Evolutionary conservation across 2,888 invertebrate species (phyloP).

Genomic region (Horisme vitalbata): DNA sequence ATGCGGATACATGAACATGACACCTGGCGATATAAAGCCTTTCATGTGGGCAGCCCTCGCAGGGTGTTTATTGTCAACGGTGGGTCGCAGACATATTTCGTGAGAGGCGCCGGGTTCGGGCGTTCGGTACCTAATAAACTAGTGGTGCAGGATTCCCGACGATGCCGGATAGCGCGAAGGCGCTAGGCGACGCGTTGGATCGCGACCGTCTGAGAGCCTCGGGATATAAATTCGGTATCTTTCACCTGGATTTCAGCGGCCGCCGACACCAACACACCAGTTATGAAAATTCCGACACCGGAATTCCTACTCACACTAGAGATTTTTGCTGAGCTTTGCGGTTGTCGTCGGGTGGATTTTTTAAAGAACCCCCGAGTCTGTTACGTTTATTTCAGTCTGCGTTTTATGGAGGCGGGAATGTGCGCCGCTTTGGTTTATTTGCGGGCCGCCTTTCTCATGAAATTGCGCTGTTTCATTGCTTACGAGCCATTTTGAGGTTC

Average conservation of each 20-base stretch:
- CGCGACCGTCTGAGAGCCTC: conserved; percentile 56
- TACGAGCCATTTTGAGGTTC: conserved; percentile 75
- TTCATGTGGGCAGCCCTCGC: conserved; percentile 56
- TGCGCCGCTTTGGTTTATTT: conserved; percentile 78
- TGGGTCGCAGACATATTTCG: conserved; percentile 59
- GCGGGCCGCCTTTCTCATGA: conserved; percentile 76
- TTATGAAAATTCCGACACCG: conserved; percentile 80
- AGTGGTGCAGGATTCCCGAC: conserved; percentile 48
- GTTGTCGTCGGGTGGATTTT: conserved; percentile 72
- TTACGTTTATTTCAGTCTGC: conserved; percentile 77
- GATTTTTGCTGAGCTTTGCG: conserved; percentile 77
- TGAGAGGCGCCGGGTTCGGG: conserved; percentile 41
- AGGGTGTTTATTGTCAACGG: conserved; percentile 62
- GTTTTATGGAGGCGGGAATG: conserved; percentile 79
- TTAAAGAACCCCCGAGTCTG: conserved; percentile 71
- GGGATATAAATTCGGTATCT: conserved; percentile 68
- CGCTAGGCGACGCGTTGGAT: conserved; percentile 37
- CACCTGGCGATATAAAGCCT: conserved; percentile 64
- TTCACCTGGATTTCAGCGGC: conserved; percentile 64
- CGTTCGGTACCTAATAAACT: conserved; percentile 60
- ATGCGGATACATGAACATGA: conserved; percentile 54
- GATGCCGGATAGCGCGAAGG: conserved; percentile 33
- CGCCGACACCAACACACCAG: conserved; percentile 58
- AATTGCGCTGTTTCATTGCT: conserved; percentile 80
- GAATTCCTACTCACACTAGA: conserved; percentile 76